Evolutionary conservation across 2,797 vertebrate genomes (phyloP), one percentile per base, ranked within the genome.

Genomic region (Delichon dasypus): DNA sequence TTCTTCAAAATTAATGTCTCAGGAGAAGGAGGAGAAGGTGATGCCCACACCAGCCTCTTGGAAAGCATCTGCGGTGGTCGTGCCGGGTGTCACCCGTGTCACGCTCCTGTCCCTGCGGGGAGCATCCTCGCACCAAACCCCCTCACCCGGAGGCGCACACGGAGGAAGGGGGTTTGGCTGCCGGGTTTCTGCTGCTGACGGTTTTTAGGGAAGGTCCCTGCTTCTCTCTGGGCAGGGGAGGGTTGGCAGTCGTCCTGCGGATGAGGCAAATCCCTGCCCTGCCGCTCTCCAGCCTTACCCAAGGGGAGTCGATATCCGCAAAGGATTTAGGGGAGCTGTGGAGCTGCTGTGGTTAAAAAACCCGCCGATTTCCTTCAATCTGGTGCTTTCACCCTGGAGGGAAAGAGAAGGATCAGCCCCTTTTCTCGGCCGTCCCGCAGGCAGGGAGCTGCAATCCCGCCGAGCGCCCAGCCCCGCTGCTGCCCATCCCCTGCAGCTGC

Each of bases 21-120:
- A 11, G 38, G 11, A 38, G 38, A 38, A 38, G 38, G 38, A 38
- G 38, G 20, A n/a, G 27, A 62, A 10, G 13, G 13, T 19, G 53
- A 36, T 60, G 6, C 0, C 11, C 42, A 45, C 21, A 22, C 3
- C 38, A 48, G 3, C 5, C 7, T 48, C 38, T 30, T 34, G 62
- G 32, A 10, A 40, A 75, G 2, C 2, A 4, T 2, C 44, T 38
- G 53, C 22, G 1, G 0, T 10, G 22, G 9, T 15, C 2, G 1
- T 12, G 29, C 30, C 29, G 21, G 29, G 10, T 70, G 54, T 67
- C 90, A 60, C 82, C 53, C 8, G 15, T 38, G 74, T 5, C 36
- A 20, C 17, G 1, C 18, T 64, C 20, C 16, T 34, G 44, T 34
- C 68, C 38, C 57, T 19, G 0, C 29, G 15, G 42, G 36, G 44